These are phyloP conservation scores for Sander vitreus DNA, from an alignment of 2,113 vertebrate genomes.

Conservation along the genomic window DNA sequence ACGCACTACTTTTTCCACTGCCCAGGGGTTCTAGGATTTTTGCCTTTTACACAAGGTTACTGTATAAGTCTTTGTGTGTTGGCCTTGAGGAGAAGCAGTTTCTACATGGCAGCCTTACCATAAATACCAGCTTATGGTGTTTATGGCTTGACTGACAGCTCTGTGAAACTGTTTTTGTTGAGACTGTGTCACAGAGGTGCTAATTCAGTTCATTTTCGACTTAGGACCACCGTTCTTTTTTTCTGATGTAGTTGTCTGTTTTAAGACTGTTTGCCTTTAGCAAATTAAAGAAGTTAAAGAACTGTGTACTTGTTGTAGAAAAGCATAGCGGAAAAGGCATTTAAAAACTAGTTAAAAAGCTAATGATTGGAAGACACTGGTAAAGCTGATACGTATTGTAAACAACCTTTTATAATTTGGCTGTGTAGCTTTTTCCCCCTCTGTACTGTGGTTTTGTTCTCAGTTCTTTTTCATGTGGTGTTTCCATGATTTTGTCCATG, in stretches of 20 bases:
- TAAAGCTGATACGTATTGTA: neutral
- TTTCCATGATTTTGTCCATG: constrained; percentile 19
- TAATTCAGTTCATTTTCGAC: constrained; percentile 17
- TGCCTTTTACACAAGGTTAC: constrained; percentile 66
- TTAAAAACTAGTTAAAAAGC: neutral
- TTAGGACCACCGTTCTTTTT: neutral
- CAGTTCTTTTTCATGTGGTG: neutral
- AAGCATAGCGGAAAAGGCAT: neutral
- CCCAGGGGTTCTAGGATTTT: constrained; percentile 56
- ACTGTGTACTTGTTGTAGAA: neutral
- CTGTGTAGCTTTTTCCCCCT: neutral
- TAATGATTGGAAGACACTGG: neutral
- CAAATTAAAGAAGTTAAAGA: constrained; percentile 4
- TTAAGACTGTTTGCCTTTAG: neutral
- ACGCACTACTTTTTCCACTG: constrained; percentile 76
- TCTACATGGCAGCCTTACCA: constrained; percentile 41
- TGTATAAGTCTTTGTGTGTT: constrained; percentile 52
- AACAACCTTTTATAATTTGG: neutral
- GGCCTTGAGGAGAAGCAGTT: constrained; percentile 52
- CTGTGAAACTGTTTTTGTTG: constrained; percentile 34
- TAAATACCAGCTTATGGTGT: constrained; percentile 47
- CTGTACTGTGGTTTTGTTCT: neutral
- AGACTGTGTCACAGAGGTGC: constrained; percentile 33
- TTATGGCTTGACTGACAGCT: constrained; percentile 25
- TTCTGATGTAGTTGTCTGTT: neutral